Evolutionary conservation across 2,113 vertebrate species (phyloP), one percentile per base, ranked within the genome.

Genomic region (Amazona vittata): DNA sequence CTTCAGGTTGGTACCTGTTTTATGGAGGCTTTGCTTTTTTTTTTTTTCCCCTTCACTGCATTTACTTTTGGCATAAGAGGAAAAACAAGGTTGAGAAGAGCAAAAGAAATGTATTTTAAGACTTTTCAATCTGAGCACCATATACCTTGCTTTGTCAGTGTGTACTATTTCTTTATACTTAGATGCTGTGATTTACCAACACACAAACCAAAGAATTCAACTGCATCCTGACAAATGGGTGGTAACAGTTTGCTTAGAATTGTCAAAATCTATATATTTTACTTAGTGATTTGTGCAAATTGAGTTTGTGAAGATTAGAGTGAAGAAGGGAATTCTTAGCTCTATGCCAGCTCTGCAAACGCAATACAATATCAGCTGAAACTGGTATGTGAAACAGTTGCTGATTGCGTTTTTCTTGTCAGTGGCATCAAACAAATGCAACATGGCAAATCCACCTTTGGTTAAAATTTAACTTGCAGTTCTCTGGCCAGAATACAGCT

Each of bases 1-100:
- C 86, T 68, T 83, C 97, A 96, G 98, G 98, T 99, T 83, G 25
- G 97, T 98, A n/a, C 21, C 33, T 74, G 12, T 57, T 81, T 75
- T 15, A 10, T 12, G 35, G 19, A 16, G 25, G 5, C 2, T 37
- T 63, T 57, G 6, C 70, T 69, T 91, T 39, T n/a, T 41, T 12
- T 73, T 73, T 69, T 35, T 79, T 26, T 37, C 6, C 3, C 17
- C 6, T 80, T 20, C 25, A 29, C 12, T 77, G 19, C 20, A 20
- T 68, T 89, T 70, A 8, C 52, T 76, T 13, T 28, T 68, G 39
- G 13, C 6, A 3, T n/a, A 19, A 77, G 11, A 82, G 39, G n/a
- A 11, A 39, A 75, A 70, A 44, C 12, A 17, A 46, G 6, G 11
- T 12, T 50, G 5, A 29, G 79, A 71, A 79, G 41, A 63, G 18